Base-by-base conservation (phyloP, 2,113 vertebrate species). In the Equus quagga region DNA sequence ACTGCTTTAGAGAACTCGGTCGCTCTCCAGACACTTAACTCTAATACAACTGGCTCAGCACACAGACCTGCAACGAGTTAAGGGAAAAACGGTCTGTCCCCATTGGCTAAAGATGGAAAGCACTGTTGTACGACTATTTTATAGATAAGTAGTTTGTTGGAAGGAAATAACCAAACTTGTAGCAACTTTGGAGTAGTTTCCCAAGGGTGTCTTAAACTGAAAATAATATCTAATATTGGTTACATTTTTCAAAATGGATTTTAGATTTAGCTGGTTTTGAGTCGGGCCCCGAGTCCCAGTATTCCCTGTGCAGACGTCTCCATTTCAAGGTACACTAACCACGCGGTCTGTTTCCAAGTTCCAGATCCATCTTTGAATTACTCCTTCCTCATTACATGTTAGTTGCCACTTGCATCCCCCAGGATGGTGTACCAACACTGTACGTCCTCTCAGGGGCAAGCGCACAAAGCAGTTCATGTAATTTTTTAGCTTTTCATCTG, bases 371-470 rank as follows among this genome's bases (percentile, higher is more conserved):
- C 80, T 79, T 6, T 23, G 64, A 49, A 1, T n/a, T 10, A 3
- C 80, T 5, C 69, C 33, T 21, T 19, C 87, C n/a, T n/a, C 18
- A 0, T 21, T 41, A 2, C 0, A 0, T 23, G n/a, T 12, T 2
- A 0, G 8, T 3, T 0, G 24, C 65, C 2, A 0, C 91, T 19
- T 2, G 8, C 3, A 0, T 17, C 76, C 64, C 19, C 10, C 3
- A 2, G 17, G 26, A 13, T 2, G 0, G 0, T 21, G 8, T 2
- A 0, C 56, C 5, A 0, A 0, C 3, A 1, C 1, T 3, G 3
- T 17, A 1, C 0, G 14, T 33, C 67, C 78, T 33, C 72, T 28
- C 0, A 0, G 69, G 54, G 64, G 46, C 65, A 0, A 12, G 72
- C 64, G 62, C 19, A 3, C 0, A 0, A 5, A 23, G 4, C 41